These are phyloP conservation scores for Eilema sororculum DNA, from an alignment of 2,888 invertebrate genomes.

Conservation along the genomic window DNA sequence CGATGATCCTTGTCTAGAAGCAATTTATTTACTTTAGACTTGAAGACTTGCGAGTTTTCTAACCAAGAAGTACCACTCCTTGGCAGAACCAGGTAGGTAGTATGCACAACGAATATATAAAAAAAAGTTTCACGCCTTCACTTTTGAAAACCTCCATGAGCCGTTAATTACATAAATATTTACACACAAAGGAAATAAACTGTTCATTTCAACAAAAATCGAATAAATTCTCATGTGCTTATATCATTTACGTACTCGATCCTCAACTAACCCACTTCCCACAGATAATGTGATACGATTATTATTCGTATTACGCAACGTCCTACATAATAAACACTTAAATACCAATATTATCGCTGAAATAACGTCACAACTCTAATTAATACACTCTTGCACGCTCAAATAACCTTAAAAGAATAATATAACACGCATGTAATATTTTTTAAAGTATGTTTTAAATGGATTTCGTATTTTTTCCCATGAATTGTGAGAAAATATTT, in stretches of 20 bases:
- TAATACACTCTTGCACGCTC: conserved; percentile 10
- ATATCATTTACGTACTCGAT: conserved; percentile 22
- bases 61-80: too few species aligned
- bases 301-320: conserved; percentile 36
- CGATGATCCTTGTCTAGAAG: too few species aligned
- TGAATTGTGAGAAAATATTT: neutral
- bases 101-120: too few species aligned
- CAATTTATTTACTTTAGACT: too few species aligned
- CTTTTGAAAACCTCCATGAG: conserved; percentile 18
- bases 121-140: too few species aligned
- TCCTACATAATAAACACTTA: conserved; percentile 26
- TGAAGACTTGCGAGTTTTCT: too few species aligned
- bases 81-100: too few species aligned
- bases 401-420: conserved; percentile 10
- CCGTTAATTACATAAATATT: conserved; percentile 12
- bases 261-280: conserved; percentile 35
- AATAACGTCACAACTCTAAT: conserved; percentile 12
- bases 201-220: conserved; percentile 17
- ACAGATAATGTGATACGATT: conserved; percentile 25
- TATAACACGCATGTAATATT: neutral
- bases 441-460: neutral
- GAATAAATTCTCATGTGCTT: conserved; percentile 24
- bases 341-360: conserved; percentile 25
- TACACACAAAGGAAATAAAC: conserved; percentile 12
- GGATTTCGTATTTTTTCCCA: conserved; percentile 5